A percentile compares a stretch with the other conserved stretches of the same genome.
Conservation (phyloP, 1,140 invertebrate genomes). For the Apis cerana region DNA sequence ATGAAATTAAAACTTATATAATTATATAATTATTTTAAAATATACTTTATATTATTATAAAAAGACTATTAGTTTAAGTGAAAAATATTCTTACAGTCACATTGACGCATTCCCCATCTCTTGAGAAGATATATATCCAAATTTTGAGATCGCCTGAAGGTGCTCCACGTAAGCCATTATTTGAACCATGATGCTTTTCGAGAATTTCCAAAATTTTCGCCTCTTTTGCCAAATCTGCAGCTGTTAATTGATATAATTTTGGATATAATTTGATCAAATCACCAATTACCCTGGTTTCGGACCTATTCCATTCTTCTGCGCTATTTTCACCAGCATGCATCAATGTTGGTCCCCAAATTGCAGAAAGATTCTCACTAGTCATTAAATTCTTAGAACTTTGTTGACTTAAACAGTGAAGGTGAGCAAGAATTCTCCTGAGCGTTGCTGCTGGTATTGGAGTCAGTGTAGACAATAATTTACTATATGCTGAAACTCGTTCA, state of each 20-base stretch:
- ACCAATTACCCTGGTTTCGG: conserved; percentile 86
- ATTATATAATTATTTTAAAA: too few relatives aligned
- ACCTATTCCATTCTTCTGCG: conserved; percentile 83
- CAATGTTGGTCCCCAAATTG: conserved; percentile 92
- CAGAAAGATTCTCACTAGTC: conserved; percentile 90
- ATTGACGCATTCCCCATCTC: conserved; percentile 83
- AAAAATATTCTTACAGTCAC: conserved; percentile 82
- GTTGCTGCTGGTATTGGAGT: conserved; percentile 88
- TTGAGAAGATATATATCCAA: conserved; percentile 87
- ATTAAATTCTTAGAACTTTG: conserved; percentile 89
- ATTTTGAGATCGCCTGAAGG: conserved; percentile 90
- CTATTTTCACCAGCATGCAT: conserved; percentile 85
- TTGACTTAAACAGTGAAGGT: conserved; percentile 89
- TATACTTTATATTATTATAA: too few relatives aligned
- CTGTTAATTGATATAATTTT: conserved; percentile 83
- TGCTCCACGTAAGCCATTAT: conserved; percentile 82
- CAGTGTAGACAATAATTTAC: conserved; percentile 85
- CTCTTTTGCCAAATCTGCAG: conserved; percentile 84
- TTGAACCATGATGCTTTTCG: conserved; percentile 84
- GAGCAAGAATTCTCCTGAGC: conserved; percentile 87
- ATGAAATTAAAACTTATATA: too few relatives aligned
- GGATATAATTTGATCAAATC: conserved; percentile 86
- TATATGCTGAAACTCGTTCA: conserved; percentile 83
- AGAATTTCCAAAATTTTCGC: conserved; percentile 87
- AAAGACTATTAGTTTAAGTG: neutral